Conservation (phyloP, 2,888 invertebrate genomes). For the Rhaphigaster nebulosa region DNA sequence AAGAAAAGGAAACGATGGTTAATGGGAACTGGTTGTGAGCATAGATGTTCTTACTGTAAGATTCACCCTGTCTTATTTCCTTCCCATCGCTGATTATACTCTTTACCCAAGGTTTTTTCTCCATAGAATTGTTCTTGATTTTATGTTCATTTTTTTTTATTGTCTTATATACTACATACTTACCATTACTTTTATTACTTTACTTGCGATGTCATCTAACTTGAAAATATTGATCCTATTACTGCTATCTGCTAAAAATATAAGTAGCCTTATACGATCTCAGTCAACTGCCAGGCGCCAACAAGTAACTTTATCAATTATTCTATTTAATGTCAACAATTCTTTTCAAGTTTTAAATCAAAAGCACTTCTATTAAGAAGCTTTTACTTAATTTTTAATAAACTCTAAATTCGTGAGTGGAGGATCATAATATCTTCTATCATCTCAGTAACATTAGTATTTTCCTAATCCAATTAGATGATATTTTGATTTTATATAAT, state of each 20-base stretch:
- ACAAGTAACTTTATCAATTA: too few species aligned
- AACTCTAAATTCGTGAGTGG: too few species aligned
- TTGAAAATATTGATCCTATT: too few species aligned
- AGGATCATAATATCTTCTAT: too few species aligned
- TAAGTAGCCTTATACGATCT: too few species aligned
- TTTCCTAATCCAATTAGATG: too few species aligned
- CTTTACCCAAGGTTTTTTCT: not conserved
- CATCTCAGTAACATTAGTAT: too few species aligned
- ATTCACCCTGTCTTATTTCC: not conserved
- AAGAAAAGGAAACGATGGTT: not conserved
- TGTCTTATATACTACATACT: not conserved
- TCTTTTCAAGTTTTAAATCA: too few species aligned
- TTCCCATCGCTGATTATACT: not conserved
- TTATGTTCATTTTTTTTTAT: not conserved
- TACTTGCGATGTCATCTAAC: not conserved
- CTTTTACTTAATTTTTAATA: too few species aligned
- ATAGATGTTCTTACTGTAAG: not conserved
- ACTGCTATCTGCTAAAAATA: too few species aligned
- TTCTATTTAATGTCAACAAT: not conserved
- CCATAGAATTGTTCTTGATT: not conserved
- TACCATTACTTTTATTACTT: not conserved
- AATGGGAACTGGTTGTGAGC: not conserved
- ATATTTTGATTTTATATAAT: too few species aligned
- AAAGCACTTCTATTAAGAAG: too few species aligned
- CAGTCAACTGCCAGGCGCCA: not conserved